A percentile compares a stretch with the other conserved stretches of the same genome.
Evolutionary conservation across 64 coral and sea anemone genomes (phyloP).

Genomic region (Montipora foliosa): DNA sequence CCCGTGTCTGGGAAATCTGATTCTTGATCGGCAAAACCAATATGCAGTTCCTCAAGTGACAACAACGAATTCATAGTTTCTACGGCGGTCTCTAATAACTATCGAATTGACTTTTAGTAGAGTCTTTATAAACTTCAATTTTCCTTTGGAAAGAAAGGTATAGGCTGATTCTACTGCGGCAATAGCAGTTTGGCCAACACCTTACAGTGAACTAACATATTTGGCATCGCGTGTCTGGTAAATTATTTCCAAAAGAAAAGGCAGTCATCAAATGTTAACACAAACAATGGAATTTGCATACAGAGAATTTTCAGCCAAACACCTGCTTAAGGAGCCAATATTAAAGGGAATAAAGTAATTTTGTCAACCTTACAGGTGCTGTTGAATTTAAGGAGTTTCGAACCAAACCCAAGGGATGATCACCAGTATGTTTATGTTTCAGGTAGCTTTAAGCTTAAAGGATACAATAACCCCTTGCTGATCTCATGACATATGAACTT

Average conservation of each 20-base stretch:
- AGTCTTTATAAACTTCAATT: background rate
- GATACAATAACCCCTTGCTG: too few species aligned
- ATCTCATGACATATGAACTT: too few species aligned
- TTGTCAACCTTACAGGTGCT: too few species aligned
- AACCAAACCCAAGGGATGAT: too few species aligned
- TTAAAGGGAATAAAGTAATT: too few species aligned
- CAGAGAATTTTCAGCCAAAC: background rate
- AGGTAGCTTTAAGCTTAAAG: too few species aligned
- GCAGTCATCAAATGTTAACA: background rate
- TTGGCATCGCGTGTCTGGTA: background rate
- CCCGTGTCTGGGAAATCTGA: background rate
- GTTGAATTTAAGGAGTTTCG: too few species aligned
- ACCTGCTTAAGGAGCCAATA: background rate
- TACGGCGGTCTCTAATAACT: too few species aligned
- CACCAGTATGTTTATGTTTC: too few species aligned
- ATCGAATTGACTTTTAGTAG: too few species aligned
- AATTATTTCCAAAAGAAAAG: background rate
- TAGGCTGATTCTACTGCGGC: background rate
- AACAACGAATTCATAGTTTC: background rate
- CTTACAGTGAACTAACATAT: background rate
- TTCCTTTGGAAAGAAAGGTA: background rate
- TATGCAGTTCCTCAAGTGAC: background rate
- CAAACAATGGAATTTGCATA: constrained; percentile 1
- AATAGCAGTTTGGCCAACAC: background rate
- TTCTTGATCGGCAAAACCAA: background rate